Evolutionary conservation across 2,113 vertebrate species (phyloP), one percentile per base, ranked within the genome.

Genomic region (Hemibagrus wyckioides): DNA sequence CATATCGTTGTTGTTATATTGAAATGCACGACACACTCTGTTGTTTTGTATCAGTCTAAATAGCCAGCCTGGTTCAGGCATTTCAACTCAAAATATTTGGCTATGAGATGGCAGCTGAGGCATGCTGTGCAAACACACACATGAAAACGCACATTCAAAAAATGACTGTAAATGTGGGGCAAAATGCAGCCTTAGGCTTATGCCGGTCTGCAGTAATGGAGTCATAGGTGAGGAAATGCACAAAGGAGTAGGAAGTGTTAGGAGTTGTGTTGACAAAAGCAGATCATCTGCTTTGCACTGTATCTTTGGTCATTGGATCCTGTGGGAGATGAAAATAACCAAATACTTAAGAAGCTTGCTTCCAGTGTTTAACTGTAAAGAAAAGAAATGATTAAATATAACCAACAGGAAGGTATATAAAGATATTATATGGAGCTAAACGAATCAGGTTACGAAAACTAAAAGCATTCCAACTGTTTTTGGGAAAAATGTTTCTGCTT

Each of bases 141-240:
- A 36, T 59, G 39, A 56, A 52, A 67, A 63, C 54, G 7, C n/a
- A 41, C 23, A 41, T 44, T 33, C 41, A n/a, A 41, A 80, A 52
- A 57, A 41, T 21, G 28, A 17, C 33, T 75, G 14, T 50, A 33
- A 88, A 79, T 76, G 30, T 85, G 63, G 41, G 48, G 3, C 39
- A 80, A 61, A 21, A 71, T 41, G 36, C 23, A 73, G 79, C 65
- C 54, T 41, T n/a, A 52, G 86, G 71, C 33, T 63, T 77, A 56
- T 41, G 30, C 59, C 13, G 8, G 33, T 65, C 56, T 83, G 41
- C 59, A 30, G 52, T 77, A 48, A 86, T 84, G 79, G 44, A 90
- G 86, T 87, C 86, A 89, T 33, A 83, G 79, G 75, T 85, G 67
- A 87, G 48, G n/a, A 15, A 59, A 86, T 88, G 83, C 81, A 86